Percentiles rank a stretch among this genome's conserved stretches.
phyloP scores from a whole-genome alignment of 2,797 vertebrate species.

The Podarcis siculus region DNA sequence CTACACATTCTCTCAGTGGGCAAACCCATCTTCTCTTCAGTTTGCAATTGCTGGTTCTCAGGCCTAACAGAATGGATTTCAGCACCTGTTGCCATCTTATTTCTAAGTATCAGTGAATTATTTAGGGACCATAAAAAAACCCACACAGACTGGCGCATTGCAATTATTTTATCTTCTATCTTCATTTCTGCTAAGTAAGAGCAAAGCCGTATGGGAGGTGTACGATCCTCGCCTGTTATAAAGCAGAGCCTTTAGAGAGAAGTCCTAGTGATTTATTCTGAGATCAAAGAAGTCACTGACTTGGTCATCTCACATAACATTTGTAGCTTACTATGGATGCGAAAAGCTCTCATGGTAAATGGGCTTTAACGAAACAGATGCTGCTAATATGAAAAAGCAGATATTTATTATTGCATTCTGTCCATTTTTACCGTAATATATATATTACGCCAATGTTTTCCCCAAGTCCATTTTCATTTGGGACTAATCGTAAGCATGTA shows the following conservation, averaged over 20 bases:
- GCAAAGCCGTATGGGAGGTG: not conserved
- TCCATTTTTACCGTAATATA: not conserved
- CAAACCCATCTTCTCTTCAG: not conserved
- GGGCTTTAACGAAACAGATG: not conserved
- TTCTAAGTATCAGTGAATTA: not conserved
- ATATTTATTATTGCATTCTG: not conserved
- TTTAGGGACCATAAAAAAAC: not conserved
- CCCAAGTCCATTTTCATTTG: slow-evolving; percentile 43
- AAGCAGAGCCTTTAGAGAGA: not conserved
- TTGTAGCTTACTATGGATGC: not conserved
- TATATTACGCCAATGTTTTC: not conserved
- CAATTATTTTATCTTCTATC: not conserved
- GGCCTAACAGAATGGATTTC: not conserved
- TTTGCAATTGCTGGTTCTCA: not conserved
- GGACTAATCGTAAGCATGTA: slow-evolving; percentile 35
- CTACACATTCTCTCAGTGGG: not conserved
- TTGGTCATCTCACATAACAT: slow-evolving; percentile 1
- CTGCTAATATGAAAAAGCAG: not conserved
- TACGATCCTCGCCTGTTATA: not conserved
- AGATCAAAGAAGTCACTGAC: slow-evolving; percentile 30
- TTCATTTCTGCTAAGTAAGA: not conserved
- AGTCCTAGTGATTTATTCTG: slow-evolving; percentile 9
- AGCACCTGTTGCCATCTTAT: not conserved
- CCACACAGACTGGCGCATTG: not conserved
- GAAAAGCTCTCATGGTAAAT: slow-evolving; percentile 11